Evolutionary conservation across 2,797 vertebrate genomes (phyloP).

Genomic region (Syngnathus rostellatus): DNA sequence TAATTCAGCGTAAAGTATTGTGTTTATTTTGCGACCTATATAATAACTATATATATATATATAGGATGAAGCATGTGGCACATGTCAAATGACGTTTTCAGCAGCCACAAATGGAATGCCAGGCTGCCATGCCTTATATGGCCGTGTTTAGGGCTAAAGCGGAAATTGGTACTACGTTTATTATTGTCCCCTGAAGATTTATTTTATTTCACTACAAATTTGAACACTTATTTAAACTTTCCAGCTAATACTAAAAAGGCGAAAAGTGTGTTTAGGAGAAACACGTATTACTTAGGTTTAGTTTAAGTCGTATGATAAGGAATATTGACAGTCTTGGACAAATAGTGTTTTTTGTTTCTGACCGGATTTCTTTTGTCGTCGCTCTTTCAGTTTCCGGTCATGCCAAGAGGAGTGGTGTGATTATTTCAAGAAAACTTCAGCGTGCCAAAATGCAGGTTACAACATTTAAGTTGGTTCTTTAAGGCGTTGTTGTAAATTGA

Average conservation of each 20-base stretch:
- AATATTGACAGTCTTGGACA: not conserved
- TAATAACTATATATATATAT: not conserved
- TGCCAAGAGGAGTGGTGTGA: slow-evolving; percentile 39
- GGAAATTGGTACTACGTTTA: slow-evolving; percentile 60
- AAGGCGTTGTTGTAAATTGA: not conserved
- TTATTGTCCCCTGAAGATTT: slow-evolving; percentile 46
- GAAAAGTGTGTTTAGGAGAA: accelerated
- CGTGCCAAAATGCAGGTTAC: slow-evolving; percentile 61
- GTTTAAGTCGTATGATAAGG: not conserved
- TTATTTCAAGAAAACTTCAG: slow-evolving; percentile 22
- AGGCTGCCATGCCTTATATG: slow-evolving; percentile 57
- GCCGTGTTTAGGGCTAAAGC: slow-evolving; percentile 37
- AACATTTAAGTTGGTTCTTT: not conserved
- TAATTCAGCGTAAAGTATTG: not conserved
- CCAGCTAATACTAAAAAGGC: not conserved
- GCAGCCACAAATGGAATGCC: slow-evolving; percentile 26
- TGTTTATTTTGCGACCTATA: not conserved
- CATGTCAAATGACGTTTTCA: not conserved
- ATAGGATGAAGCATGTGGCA: not conserved
- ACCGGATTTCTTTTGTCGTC: slow-evolving; percentile 31
- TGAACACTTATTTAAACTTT: not conserved
- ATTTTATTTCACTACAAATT: not conserved
- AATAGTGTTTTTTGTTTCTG: slow-evolving; percentile 7
- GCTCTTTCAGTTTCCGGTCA: slow-evolving; percentile 56
- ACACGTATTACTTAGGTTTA: not conserved